These are phyloP conservation scores for Thalassarche chlororhynchos DNA, from an alignment of 2,113 vertebrate species.

Conservation along the genomic window DNA sequence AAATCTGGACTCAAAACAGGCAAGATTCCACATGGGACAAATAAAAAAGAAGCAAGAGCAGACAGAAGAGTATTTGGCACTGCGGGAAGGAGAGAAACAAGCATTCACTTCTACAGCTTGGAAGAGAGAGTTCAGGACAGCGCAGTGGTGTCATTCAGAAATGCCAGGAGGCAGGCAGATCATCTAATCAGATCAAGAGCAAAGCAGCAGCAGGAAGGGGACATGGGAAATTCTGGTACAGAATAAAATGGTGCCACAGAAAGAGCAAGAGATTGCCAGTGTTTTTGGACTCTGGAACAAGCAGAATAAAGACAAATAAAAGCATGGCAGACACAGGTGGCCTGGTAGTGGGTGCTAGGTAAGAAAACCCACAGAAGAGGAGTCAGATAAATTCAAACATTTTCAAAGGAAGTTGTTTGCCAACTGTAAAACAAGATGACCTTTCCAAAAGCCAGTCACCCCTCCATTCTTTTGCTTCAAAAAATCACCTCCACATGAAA, in stretches of 20 bases:
- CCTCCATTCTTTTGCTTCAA: background rate
- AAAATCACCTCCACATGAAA: background rate
- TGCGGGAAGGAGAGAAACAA: background rate
- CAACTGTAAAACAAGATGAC: background rate
- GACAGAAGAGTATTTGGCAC: accelerated
- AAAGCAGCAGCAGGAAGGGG: background rate
- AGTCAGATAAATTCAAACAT: background rate
- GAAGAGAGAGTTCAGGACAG: background rate
- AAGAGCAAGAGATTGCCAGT: background rate
- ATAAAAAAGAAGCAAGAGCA: background rate
- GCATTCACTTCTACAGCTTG: accelerated
- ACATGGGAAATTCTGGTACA: background rate
- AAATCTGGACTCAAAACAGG: background rate
- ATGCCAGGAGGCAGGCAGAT: background rate
- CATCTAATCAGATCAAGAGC: background rate
- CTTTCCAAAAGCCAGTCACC: background rate
- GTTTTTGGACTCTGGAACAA: background rate
- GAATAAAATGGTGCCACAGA: background rate
- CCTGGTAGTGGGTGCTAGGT: too few relatives aligned
- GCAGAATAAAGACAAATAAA: background rate
- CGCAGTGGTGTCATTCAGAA: accelerated
- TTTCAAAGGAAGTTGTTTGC: background rate
- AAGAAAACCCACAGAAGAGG: background rate
- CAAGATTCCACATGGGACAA: background rate
- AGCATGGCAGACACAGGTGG: accelerated